These are phyloP conservation scores for Ictalurus punctatus DNA, from an alignment of 2,113 vertebrate species.

Conservation along the genomic window DNA sequence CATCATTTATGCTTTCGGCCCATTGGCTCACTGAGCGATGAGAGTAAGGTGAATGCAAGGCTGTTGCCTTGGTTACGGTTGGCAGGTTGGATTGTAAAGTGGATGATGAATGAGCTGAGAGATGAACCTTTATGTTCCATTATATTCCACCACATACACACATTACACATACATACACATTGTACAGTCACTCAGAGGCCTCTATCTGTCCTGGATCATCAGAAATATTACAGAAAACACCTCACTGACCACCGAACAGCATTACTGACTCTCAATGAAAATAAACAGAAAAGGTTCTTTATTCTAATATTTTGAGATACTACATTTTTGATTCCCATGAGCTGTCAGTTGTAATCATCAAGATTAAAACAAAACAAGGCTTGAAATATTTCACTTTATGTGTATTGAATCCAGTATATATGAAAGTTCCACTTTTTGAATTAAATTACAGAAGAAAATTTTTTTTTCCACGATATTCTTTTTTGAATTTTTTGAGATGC, in stretches of 20 bases:
- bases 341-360: too few species aligned
- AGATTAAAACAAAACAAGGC: too few species aligned
- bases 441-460: too few species aligned
- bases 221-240: not conserved
- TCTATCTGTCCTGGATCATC: not conserved
- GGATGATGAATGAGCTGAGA: conserved; percentile 35
- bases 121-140: conserved; percentile 32
- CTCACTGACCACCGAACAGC: not conserved
- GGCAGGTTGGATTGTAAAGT: conserved; percentile 37
- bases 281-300: not conserved
- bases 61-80: conserved; percentile 40
- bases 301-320: too few species aligned
- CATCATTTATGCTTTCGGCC: conserved; percentile 34
- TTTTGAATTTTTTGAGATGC: too few species aligned
- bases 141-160: not conserved
- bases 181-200: not conserved
- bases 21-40: conserved; percentile 37
- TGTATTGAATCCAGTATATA: too few species aligned
- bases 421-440: too few species aligned
- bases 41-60: conserved; percentile 12
- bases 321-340: too few species aligned
- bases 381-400: too few species aligned
- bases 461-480: too few species aligned
- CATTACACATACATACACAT: not conserved
- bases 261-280: not conserved